Evolutionary conservation across 2,888 invertebrate species (phyloP).

Genomic region (Sturmia bella): DNA sequence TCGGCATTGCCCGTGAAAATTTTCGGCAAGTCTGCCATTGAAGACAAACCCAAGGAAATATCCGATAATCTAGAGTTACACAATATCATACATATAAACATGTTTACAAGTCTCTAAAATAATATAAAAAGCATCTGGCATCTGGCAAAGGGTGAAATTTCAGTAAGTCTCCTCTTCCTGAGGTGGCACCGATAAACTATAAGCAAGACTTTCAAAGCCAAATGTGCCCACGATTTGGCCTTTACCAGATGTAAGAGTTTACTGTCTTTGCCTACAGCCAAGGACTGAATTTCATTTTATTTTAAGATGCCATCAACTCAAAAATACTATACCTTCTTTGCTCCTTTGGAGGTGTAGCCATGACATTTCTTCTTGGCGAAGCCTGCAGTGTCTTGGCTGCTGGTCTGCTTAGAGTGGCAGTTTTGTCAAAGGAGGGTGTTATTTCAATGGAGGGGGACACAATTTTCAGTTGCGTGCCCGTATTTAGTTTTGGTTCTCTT

Average conservation of each 20-base stretch:
- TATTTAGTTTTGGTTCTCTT: conserved; percentile 35
- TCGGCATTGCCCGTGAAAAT: conserved; percentile 83
- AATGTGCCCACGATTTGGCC: too few relatives aligned
- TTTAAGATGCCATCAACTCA: not conserved
- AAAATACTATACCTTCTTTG: conserved; percentile 55
- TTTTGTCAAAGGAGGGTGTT: conserved; percentile 47
- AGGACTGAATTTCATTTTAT: too few relatives aligned
- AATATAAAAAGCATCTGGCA: too few relatives aligned
- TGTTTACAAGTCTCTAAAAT: too few relatives aligned
- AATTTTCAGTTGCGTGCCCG: conserved; percentile 32
- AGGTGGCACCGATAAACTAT: too few relatives aligned
- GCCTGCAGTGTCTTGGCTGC: conserved; percentile 21
- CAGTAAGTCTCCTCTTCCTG: too few relatives aligned
- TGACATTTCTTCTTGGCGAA: conserved; percentile 55
- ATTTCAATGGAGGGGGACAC: conserved; percentile 65
- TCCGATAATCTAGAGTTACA: conserved; percentile 63
- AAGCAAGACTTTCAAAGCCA: too few relatives aligned
- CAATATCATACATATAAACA: too few relatives aligned
- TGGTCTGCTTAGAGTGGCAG: conserved; percentile 10
- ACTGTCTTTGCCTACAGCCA: too few relatives aligned
- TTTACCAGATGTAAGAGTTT: too few relatives aligned
- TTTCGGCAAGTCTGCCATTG: conserved; percentile 54
- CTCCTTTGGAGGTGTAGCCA: conserved; percentile 46
- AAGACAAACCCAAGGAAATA: conserved; percentile 55
- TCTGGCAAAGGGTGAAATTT: too few relatives aligned